Percentiles rank a stretch among this genome's conserved stretches.
phyloP scores from a whole-genome alignment of 64 coral and sea anemone species.

The Montipora cactus region DNA sequence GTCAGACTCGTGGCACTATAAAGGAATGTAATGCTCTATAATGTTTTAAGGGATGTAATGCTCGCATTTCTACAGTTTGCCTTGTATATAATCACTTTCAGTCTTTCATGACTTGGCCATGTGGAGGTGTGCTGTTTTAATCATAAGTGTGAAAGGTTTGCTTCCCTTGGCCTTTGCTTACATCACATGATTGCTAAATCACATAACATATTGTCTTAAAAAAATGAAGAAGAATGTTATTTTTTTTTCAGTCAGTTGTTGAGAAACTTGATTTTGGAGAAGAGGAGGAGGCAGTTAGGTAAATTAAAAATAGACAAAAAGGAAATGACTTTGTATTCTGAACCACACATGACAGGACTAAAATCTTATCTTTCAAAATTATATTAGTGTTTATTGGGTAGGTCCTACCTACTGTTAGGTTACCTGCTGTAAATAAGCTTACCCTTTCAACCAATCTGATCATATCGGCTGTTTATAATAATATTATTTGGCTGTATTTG shows the following conservation, averaged over 20 bases:
- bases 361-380: conserved; percentile 20
- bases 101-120: conserved; percentile 13
- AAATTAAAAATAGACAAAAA: conserved; percentile 27
- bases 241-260: conserved; percentile 16
- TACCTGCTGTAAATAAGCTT: conserved; percentile 13
- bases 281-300: neutral
- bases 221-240: neutral
- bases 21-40: conserved; percentile 22
- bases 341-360: conserved; percentile 11
- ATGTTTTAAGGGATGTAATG: conserved; percentile 2
- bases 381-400: conserved; percentile 4
- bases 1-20: conserved; percentile 9
- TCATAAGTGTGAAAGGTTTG: conserved; percentile 9
- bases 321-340: conserved; percentile 14
- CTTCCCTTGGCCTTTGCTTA: conserved; percentile 12
- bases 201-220: neutral
- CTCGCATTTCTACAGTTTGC: neutral
- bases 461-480: conserved; percentile 3
- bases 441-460: conserved; percentile 5
- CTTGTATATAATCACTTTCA: neutral
- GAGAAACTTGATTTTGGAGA: conserved; percentile 7
- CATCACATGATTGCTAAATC: neutral
- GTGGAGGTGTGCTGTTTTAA: neutral
- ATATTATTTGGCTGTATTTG: conserved; percentile 9
- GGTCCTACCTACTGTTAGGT: conserved; percentile 3